Percentiles rank a stretch among this genome's conserved stretches.
Evolutionary conservation across 2,113 vertebrate species (phyloP).

Genomic region (Carlito syrichta): DNA sequence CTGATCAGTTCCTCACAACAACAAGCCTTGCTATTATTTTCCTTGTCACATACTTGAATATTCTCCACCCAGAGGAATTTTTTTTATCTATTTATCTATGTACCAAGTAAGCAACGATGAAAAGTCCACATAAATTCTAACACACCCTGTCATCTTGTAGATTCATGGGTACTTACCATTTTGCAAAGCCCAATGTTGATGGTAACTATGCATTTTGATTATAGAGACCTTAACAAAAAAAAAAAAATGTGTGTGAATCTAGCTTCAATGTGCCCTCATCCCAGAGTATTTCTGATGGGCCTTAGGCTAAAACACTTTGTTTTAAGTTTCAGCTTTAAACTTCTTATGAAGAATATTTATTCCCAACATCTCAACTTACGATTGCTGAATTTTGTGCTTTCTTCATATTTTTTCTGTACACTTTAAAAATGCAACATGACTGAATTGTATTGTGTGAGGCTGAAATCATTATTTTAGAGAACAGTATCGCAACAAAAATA

Average conservation of each 20-base stretch:
- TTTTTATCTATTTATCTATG: background rate
- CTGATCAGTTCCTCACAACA: background rate
- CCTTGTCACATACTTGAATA: background rate
- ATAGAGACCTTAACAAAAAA: background rate
- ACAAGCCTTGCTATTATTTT: background rate
- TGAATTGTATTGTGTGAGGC: background rate
- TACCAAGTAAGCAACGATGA: background rate
- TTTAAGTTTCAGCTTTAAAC: conserved; percentile 17
- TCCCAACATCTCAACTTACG: background rate
- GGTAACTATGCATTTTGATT: background rate
- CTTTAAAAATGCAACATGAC: background rate
- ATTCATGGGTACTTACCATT: background rate
- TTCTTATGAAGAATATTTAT: background rate
- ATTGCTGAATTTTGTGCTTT: conserved; percentile 6
- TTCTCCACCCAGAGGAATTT: background rate
- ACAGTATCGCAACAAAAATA: conserved; percentile 23
- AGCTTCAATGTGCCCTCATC: background rate
- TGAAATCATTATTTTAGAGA: conserved; percentile 9
- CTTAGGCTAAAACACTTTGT: background rate
- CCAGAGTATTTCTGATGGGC: background rate
- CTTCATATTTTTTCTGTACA: background rate
- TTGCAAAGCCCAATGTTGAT: background rate
- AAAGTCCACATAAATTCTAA: background rate
- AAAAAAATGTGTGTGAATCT: background rate
- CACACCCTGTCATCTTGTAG: background rate